These are phyloP conservation scores for Stichodactyla helianthus DNA, from an alignment of 64 coral and sea anemone genomes.

Conservation along the genomic window DNA sequence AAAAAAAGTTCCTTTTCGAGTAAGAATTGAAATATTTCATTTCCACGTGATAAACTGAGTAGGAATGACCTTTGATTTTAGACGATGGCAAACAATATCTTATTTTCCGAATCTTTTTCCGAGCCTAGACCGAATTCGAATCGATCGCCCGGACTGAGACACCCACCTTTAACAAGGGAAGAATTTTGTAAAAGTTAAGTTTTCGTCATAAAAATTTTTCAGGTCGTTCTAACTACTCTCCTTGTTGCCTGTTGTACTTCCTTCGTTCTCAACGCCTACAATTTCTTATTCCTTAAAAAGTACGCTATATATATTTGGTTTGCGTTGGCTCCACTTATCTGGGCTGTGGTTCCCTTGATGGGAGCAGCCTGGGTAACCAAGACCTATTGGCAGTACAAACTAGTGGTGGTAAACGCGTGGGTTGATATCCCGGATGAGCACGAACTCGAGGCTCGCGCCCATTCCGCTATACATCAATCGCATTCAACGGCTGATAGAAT, in stretches of 20 bases:
- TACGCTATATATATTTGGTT: conserved; percentile 94
- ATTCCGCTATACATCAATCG: conserved; percentile 29
- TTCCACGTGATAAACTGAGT: too few species aligned
- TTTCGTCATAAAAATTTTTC: background rate
- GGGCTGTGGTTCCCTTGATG: conserved; percentile 76
- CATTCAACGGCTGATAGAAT: conserved; percentile 6
- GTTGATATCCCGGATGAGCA: conserved; percentile 90
- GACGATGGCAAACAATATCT: too few species aligned
- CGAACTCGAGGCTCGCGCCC: conserved; percentile 47
- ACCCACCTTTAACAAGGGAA: background rate
- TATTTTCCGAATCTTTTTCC: too few species aligned
- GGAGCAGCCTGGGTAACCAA: conserved; percentile 87
- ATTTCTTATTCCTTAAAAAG: conserved; percentile 75
- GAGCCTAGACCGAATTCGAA: too few species aligned
- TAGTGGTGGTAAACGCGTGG: conserved; percentile 92
- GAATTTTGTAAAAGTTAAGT: background rate
- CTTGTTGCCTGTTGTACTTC: conserved; percentile 81
- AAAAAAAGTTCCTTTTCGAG: too few species aligned
- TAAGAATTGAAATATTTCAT: too few species aligned
- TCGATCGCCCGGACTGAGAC: too few species aligned
- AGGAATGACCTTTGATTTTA: too few species aligned
- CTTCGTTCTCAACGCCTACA: conserved; percentile 88
- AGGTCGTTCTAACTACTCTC: conserved; percentile 85
- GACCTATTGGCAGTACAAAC: conserved; percentile 79
- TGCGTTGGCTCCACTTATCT: conserved; percentile 76